Evolutionary conservation across 1,140 invertebrate genomes (phyloP), one percentile per base, ranked within the genome.

Genomic region (Drosophila trapezifrons): DNA sequence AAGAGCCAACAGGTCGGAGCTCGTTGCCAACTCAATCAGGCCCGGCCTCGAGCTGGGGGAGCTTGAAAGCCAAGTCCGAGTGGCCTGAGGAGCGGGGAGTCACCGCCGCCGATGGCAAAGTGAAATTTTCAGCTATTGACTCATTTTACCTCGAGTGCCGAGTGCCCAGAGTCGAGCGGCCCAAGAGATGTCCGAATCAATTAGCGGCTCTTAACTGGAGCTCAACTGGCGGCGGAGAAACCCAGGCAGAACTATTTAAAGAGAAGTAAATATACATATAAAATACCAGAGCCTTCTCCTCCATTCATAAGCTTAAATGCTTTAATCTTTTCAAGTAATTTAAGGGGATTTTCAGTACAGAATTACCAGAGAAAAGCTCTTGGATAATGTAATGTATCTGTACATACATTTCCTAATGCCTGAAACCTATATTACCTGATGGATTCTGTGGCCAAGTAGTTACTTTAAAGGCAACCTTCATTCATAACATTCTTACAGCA

Each of bases 191-290:
- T 76, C 47, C 56, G 47, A 76, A 66, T 79, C 62, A 80, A 80
- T 74, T 60, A 79, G 71, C 77, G 77, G 60, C 56, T 79, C 55
- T 79, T 79, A 79, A 60, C 64, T 74, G 57, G 66, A 77, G 63
- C 71, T 57, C 35, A 47, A 25, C 43, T 51, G 62, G n/a, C 27
- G 52, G 52, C 29, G 66, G 69, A 58, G 67, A 71, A 71, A 71
- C 52, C 42, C 42, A 13, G 29, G 35, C 22, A 64, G 18, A 63
- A 75, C 27, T 54, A 58, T 43, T 40, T 58, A 22, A 57, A 57
- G 42, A 38, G 32, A 27, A 43, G 67, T 70, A 55, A 43, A 22
- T 18, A 37, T 47, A 46, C 12, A 37, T 25, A 10, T 32, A 32
- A 22, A 22, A 22, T 22, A 22, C 22, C 22, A 22, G n/a, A 27